Conservation (phyloP, 23 tunicate species). For the Aplidium turbinatum region DNA sequence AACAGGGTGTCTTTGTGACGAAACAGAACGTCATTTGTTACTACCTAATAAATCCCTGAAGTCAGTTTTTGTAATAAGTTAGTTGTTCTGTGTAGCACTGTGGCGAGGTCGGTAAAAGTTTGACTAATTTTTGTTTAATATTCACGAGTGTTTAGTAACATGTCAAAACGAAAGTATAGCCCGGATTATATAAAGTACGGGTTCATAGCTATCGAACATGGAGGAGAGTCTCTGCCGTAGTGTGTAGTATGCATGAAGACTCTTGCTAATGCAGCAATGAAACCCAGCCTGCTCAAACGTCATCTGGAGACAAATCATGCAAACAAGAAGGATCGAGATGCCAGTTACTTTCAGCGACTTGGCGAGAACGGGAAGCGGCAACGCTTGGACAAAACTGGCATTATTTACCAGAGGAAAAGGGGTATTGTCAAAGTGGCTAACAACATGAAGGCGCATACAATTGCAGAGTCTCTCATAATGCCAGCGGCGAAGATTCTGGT, state of each 20-base stretch:
- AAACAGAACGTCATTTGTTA: no score
- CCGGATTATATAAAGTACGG: constrained; percentile 39
- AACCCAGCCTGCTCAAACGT: no score
- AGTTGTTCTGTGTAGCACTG: no score
- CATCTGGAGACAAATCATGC: no score
- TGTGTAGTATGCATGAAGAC: constrained; percentile 56
- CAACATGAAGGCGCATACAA: constrained; percentile 58
- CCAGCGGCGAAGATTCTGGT: constrained; percentile 54
- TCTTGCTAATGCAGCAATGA: constrained; percentile 21
- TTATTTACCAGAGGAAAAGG: constrained; percentile 37
- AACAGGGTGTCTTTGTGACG: no score
- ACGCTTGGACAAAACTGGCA: constrained; percentile 72
- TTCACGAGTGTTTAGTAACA: no score
- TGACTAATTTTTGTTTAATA: no score
- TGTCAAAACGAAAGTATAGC: constrained; percentile 52
- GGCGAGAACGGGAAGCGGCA: constrained; percentile 69
- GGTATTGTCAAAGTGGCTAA: constrained; percentile 56
- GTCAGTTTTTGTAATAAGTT: no score
- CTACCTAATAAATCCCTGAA: no score
- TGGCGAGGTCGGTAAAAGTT: no score
- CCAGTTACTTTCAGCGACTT: constrained; percentile 58
- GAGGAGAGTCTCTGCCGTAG: constrained; percentile 34
- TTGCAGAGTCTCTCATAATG: constrained; percentile 57
- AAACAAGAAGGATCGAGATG: no score
- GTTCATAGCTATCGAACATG: constrained; percentile 44